Evolutionary conservation across 1,140 invertebrate species (phyloP).

Genomic region (Caenorhabditis briggsae): DNA sequence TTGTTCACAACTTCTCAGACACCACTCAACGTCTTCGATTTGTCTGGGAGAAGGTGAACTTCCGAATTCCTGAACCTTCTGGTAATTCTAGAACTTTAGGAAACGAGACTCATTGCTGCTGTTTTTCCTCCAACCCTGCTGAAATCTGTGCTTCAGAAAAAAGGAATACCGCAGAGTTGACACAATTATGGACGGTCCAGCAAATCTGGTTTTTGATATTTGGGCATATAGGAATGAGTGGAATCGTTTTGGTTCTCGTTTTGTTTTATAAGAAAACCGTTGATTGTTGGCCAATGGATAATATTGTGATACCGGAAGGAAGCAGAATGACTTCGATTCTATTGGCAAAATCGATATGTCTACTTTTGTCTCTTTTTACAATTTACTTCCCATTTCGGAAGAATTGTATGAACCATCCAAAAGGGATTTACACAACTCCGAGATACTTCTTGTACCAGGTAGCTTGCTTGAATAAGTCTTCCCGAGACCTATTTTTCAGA

Average conservation of each 20-base stretch:
- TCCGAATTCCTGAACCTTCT: neutral
- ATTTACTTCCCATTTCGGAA: slow-evolving; percentile 22
- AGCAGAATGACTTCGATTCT: slow-evolving; percentile 12
- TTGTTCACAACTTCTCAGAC: neutral
- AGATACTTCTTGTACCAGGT: slow-evolving; percentile 19
- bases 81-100: neutral
- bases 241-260: neutral
- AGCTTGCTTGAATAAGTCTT: neutral
- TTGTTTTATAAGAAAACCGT: slow-evolving; percentile 7
- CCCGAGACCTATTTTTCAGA: neutral
- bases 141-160: slow-evolving; percentile 15
- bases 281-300: neutral
- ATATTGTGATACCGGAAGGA: slow-evolving; percentile 26
- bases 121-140: neutral
- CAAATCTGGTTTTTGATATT: slow-evolving; percentile 7
- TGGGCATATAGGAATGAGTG: neutral
- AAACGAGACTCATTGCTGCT: slow-evolving; percentile 20
- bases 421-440: neutral
- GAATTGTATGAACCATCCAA: slow-evolving; percentile 30
- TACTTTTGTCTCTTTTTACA: neutral
- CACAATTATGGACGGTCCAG: slow-evolving; percentile 9
- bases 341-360: neutral
- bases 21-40: neutral
- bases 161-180: slow-evolving; percentile 22
- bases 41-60: slow-evolving; percentile 18